A percentile compares a stretch with the other conserved stretches of the same genome.
Evolutionary conservation across 2,113 vertebrate genomes (phyloP).

Genomic region (Macheiramphus alcinus): DNA sequence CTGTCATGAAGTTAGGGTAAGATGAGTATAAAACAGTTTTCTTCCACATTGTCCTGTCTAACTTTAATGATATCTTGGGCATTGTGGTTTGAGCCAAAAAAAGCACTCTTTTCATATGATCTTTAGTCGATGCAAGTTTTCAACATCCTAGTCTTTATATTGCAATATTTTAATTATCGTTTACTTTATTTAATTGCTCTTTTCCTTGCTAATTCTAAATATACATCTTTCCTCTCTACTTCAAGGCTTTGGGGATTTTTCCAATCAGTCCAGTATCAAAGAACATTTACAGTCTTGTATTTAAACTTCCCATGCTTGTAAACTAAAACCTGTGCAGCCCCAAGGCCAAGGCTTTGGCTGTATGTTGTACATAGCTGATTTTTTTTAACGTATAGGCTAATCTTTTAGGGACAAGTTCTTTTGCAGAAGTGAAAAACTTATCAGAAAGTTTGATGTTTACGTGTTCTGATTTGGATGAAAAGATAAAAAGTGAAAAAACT

Average conservation of each 20-base stretch:
- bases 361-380: background rate
- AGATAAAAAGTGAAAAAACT: background rate
- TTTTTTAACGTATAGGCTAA: background rate
- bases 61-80: background rate
- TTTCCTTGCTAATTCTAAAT: slow-evolving; percentile 43
- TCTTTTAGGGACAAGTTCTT: background rate
- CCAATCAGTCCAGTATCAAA: slow-evolving; percentile 22
- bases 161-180: slow-evolving; percentile 26
- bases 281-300: background rate
- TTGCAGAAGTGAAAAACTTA: background rate
- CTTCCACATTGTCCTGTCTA: background rate
- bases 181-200: slow-evolving; percentile 32
- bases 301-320: background rate
- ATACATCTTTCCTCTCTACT: background rate
- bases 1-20: background rate
- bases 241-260: slow-evolving; percentile 29
- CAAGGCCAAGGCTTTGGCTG: background rate
- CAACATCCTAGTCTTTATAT: background rate
- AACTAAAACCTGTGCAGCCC: slow-evolving; percentile 24
- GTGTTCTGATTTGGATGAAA: background rate
- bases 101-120: background rate
- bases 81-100: background rate
- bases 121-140: background rate
- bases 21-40: background rate
- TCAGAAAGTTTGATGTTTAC: background rate